These are phyloP conservation scores for Oreohelix idahoensis DNA, from an alignment of 1,140 invertebrate genomes.

Conservation along the genomic window DNA sequence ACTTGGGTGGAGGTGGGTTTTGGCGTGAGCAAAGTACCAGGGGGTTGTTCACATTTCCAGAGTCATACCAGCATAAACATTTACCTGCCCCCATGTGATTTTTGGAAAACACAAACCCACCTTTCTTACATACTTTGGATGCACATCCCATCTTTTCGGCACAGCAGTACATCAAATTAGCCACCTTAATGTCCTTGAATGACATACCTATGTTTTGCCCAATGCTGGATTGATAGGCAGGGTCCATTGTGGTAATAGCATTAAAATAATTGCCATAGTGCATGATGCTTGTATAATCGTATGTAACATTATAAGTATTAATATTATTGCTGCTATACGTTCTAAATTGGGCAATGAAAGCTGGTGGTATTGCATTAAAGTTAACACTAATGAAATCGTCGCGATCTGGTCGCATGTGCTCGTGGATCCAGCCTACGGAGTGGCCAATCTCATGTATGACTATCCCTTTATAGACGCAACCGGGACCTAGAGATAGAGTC, in stretches of 20 bases:
- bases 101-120: conserved; percentile 15
- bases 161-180: conserved; percentile 61
- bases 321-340: conserved; percentile 70
- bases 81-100: background rate
- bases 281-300: conserved; percentile 76
- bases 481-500: background rate
- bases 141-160: conserved; percentile 10
- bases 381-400: conserved; percentile 79
- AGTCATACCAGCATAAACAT: conserved; percentile 28
- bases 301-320: conserved; percentile 70
- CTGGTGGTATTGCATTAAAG: conserved; percentile 78
- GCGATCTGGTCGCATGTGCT: conserved; percentile 80
- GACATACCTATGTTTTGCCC: conserved; percentile 55
- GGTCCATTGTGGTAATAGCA: conserved; percentile 53
- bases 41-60: background rate
- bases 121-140: background rate
- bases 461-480: conserved; percentile 47
- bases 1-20: background rate
- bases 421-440: conserved; percentile 76
- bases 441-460: conserved; percentile 74
- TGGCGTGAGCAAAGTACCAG: conserved; percentile 3
- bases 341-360: conserved; percentile 73
- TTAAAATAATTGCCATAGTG: conserved; percentile 64
- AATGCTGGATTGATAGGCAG: conserved; percentile 50
- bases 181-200: conserved; percentile 59